phyloP scores from a whole-genome alignment of 2,888 invertebrate species.

The Caenorhabditis sp. region DNA sequence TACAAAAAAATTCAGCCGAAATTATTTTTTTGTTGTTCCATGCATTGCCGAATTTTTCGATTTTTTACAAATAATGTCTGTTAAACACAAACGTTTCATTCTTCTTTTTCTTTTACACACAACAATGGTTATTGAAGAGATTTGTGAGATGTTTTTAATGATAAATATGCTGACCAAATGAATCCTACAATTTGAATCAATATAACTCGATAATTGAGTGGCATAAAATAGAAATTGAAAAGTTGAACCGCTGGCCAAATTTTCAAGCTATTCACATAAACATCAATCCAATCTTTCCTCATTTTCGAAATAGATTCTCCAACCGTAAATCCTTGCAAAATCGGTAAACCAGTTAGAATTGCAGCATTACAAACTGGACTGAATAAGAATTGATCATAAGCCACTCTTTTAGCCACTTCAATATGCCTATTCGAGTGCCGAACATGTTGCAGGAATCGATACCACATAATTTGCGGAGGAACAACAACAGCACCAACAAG shows the following conservation, averaged over 20 bases:
- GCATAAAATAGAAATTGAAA: slow-evolving; percentile 84
- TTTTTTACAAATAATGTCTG: too few relatives aligned
- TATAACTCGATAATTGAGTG: slow-evolving; percentile 84
- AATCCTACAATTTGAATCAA: slow-evolving; percentile 82
- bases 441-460: slow-evolving; percentile 53
- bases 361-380: slow-evolving; percentile 51
- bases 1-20: too few relatives aligned
- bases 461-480: slow-evolving; percentile 56
- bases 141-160: slow-evolving; percentile 77
- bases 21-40: too few relatives aligned
- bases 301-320: slow-evolving; percentile 30
- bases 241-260: slow-evolving; percentile 85
- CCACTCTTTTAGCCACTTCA: slow-evolving; percentile 47
- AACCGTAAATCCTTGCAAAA: slow-evolving; percentile 57
- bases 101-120: too few relatives aligned
- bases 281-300: slow-evolving; percentile 49
- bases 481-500: slow-evolving; percentile 56
- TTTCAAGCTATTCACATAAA: slow-evolving; percentile 43
- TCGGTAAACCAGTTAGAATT: slow-evolving; percentile 56
- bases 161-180: slow-evolving; percentile 86
- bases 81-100: too few relatives aligned
- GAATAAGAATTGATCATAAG: slow-evolving; percentile 53
- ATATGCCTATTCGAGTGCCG: slow-evolving; percentile 34
- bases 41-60: too few relatives aligned
- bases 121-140: too few relatives aligned